Conservation (phyloP, 1,140 invertebrate species). For the Oscheius sp. region DNA sequence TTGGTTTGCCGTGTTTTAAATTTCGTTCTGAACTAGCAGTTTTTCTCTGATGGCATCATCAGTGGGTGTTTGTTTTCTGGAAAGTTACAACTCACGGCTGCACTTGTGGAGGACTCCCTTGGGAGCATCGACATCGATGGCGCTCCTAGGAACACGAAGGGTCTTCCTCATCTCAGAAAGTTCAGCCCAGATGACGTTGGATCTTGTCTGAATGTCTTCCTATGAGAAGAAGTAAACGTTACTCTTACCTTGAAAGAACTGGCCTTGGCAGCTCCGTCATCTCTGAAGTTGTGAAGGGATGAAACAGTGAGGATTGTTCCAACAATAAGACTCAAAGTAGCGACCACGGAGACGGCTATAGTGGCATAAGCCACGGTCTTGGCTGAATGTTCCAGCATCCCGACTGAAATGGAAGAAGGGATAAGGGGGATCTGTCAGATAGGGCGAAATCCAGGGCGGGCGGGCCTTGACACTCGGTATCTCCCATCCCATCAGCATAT, state of each 20-base stretch:
- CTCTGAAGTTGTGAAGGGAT: no score
- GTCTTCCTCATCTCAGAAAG: slow-evolving; percentile 6
- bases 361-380: background rate
- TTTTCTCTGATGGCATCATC: no score
- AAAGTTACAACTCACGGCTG: slow-evolving; percentile 14
- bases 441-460: background rate
- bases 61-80: background rate
- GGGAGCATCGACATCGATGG: background rate
- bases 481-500: background rate
- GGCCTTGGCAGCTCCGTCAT: background rate
- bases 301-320: no score
- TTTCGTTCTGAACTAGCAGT: no score
- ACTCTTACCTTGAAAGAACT: background rate
- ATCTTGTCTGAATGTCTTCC: slow-evolving; percentile 3
- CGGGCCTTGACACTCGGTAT: slow-evolving; percentile 5
- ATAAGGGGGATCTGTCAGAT: background rate
- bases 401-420: background rate
- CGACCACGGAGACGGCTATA: background rate
- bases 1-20: no score
- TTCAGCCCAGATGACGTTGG: slow-evolving; percentile 28
- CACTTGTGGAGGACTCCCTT: slow-evolving; percentile 25
- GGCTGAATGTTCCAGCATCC: background rate
- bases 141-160: slow-evolving; percentile 19
- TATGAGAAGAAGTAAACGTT: background rate
- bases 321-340: no score